phyloP scores from a whole-genome alignment of 2,888 invertebrate species.

The Euplexia lucipara region DNA sequence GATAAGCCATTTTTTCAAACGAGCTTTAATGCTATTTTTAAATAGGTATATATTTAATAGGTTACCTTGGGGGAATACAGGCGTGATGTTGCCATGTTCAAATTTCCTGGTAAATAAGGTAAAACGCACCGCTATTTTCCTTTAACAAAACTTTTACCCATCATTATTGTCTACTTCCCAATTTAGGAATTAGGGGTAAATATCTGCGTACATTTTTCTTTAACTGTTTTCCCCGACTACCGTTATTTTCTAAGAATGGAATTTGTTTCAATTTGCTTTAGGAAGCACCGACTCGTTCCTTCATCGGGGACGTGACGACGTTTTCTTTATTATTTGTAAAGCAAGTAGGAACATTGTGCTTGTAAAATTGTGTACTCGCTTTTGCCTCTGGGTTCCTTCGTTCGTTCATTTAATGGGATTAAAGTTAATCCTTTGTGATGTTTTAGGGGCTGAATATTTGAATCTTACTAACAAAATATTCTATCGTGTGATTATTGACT shows the following conservation, averaged over 20 bases:
- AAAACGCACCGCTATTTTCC: too few relatives aligned
- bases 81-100: too few relatives aligned
- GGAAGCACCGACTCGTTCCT: conserved; percentile 21
- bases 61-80: too few relatives aligned
- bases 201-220: conserved; percentile 21
- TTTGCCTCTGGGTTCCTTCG: neutral
- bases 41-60: too few relatives aligned
- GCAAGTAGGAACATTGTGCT: conserved; percentile 13
- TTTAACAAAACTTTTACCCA: conserved; percentile 10
- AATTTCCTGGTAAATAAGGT: neutral
- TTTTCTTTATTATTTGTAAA: conserved; percentile 24
- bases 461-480: too few relatives aligned
- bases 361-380: neutral
- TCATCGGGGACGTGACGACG: conserved; percentile 38
- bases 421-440: neutral
- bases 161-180: conserved; percentile 2
- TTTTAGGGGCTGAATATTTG: too few relatives aligned
- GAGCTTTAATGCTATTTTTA: too few relatives aligned
- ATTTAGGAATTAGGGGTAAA: conserved; percentile 6
- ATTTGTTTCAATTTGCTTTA: conserved; percentile 54
- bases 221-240: conserved; percentile 12
- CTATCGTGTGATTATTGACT: too few relatives aligned
- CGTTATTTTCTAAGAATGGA: conserved; percentile 36
- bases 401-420: neutral
- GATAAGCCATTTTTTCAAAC: too few relatives aligned